Conservation (phyloP, 2,113 vertebrate species). For the Philantomba maxwellii region DNA sequence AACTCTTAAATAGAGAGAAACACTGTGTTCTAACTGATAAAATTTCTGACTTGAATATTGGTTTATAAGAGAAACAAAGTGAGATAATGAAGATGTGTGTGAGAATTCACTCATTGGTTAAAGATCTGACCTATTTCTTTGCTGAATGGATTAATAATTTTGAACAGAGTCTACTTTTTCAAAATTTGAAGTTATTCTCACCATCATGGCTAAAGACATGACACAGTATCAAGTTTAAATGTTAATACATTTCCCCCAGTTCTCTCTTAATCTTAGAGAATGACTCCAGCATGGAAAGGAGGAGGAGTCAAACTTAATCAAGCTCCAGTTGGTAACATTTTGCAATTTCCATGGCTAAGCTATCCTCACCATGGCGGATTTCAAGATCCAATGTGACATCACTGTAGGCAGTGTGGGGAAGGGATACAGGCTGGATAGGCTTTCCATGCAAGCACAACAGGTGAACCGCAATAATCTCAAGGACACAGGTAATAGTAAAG, state of each 20-base stretch:
- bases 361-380: fast-evolving
- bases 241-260: neutral
- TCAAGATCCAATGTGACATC: neutral
- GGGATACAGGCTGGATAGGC: fast-evolving
- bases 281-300: neutral
- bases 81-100: neutral
- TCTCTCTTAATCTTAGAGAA: neutral
- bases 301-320: neutral
- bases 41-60: neutral
- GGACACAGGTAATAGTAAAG: neutral
- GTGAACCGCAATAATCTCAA: neutral
- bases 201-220: neutral
- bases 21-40: neutral
- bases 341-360: neutral
- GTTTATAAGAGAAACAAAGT: neutral
- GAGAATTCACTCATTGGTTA: neutral
- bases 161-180: neutral
- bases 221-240: neutral
- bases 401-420: neutral
- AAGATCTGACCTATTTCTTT: neutral
- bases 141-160: neutral
- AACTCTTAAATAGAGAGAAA: neutral
- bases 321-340: neutral
- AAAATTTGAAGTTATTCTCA: neutral
- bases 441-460: fast-evolving